Conservation (phyloP, 37 sponge, comb jelly and placozoan genomes). For the Corticium candelabrum region DNA sequence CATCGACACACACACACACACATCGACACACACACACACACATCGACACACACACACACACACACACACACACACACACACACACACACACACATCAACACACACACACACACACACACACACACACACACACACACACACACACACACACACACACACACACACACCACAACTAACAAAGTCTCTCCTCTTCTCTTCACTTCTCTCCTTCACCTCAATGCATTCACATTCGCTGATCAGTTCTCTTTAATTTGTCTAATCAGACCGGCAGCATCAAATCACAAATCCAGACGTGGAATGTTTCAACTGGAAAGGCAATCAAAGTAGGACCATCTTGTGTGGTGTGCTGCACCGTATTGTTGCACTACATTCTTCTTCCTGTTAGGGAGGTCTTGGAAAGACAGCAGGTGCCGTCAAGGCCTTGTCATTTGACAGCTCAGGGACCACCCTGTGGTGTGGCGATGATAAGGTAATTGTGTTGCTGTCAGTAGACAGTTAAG, state of each 20-base stretch:
- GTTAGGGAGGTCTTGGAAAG: slow-evolving; percentile 57
- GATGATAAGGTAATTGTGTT: slow-evolving; percentile 53
- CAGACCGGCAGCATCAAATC: slow-evolving; percentile 69
- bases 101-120: too few species aligned
- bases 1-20: too few species aligned
- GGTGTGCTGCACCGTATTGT: background rate
- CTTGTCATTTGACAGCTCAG: slow-evolving; percentile 60
- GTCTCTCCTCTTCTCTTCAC: too few species aligned
- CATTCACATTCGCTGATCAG: background rate
- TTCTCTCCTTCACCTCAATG: too few species aligned
- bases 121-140: too few species aligned
- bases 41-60: too few species aligned
- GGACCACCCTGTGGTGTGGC: slow-evolving; percentile 60
- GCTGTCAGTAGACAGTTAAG: background rate
- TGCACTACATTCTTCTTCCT: background rate
- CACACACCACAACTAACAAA: too few species aligned
- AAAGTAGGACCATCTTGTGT: slow-evolving; percentile 26
- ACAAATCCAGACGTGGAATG: slow-evolving; percentile 74
- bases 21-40: too few species aligned
- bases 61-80: too few species aligned
- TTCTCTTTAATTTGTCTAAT: background rate
- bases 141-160: too few species aligned
- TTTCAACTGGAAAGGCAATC: slow-evolving; percentile 68
- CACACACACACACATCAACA: too few species aligned
- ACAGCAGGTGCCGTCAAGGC: slow-evolving; percentile 51